Evolutionary conservation across 2,113 vertebrate genomes (phyloP).

Genomic region (Platycercus adscitus): DNA sequence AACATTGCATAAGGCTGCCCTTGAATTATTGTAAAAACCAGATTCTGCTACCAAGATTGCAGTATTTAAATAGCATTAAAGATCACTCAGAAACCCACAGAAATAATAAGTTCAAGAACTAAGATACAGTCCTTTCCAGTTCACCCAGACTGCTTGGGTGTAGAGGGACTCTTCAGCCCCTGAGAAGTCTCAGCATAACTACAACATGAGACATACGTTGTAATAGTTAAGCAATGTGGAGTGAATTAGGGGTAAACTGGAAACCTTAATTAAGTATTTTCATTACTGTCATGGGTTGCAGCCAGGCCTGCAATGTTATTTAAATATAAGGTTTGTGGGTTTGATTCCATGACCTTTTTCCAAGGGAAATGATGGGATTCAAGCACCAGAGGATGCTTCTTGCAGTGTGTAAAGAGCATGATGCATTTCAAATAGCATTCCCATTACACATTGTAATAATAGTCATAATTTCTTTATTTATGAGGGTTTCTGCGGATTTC

Average conservation of each 20-base stretch:
- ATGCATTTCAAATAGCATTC: slow-evolving; percentile 45
- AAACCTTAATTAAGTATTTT: slow-evolving; percentile 43
- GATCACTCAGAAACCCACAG: background rate
- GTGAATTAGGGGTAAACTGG: slow-evolving; percentile 9
- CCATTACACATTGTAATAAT: slow-evolving; percentile 18
- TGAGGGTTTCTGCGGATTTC: background rate
- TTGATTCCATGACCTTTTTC: slow-evolving; percentile 35
- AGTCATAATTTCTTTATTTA: background rate
- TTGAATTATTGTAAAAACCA: background rate
- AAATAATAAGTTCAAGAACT: background rate
- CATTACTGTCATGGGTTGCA: background rate
- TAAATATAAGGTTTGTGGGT: slow-evolving; percentile 43
- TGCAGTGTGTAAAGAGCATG: slow-evolving; percentile 33
- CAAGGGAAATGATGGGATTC: slow-evolving; percentile 32
- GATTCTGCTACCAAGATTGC: background rate
- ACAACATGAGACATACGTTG: background rate
- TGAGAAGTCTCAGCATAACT: background rate
- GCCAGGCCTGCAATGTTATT: slow-evolving; percentile 21
- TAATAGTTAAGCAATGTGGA: background rate
- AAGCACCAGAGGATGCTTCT: slow-evolving; percentile 34
- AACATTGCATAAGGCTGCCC: background rate
- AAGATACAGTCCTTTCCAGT: background rate
- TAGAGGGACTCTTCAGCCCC: background rate
- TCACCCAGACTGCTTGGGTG: background rate
- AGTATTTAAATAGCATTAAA: background rate